These are phyloP conservation scores for Odontothrips loti DNA, from an alignment of 2,888 invertebrate genomes.

Conservation along the genomic window DNA sequence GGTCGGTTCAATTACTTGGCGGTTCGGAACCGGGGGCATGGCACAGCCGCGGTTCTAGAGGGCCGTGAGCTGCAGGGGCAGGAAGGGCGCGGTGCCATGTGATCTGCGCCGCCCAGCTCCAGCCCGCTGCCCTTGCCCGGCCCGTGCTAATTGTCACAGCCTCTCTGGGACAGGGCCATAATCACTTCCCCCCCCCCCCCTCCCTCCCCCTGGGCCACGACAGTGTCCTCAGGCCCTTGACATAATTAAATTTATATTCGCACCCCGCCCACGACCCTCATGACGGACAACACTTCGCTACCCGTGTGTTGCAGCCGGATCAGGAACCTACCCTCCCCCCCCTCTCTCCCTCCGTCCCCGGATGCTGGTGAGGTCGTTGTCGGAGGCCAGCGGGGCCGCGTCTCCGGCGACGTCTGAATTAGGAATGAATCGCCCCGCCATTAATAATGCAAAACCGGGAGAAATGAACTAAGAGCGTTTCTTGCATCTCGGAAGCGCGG, in stretches of 20 bases:
- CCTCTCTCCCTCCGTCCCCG: no score
- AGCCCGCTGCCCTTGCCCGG: not conserved
- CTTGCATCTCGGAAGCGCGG: no score
- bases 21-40: not conserved
- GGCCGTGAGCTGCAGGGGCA: not conserved
- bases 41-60: not conserved
- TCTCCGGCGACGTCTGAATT: no score
- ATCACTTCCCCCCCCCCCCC: not conserved
- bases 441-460: no score
- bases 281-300: no score
- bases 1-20: no score
- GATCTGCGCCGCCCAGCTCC: not conserved
- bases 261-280: not conserved
- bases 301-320: no score
- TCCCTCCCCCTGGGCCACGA: not conserved
- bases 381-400: no score
- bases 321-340: no score
- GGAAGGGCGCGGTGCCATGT: not conserved
- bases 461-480: no score
- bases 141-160: not conserved
- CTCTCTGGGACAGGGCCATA: not conserved
- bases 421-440: no score
- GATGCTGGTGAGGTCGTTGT: no score
- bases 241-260: constrained; percentile 4
- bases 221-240: not conserved